Percentiles rank a stretch among this genome's conserved stretches.
phyloP scores from a whole-genome alignment of 2,797 vertebrate species.

The Phataginus tetradactyla region DNA sequence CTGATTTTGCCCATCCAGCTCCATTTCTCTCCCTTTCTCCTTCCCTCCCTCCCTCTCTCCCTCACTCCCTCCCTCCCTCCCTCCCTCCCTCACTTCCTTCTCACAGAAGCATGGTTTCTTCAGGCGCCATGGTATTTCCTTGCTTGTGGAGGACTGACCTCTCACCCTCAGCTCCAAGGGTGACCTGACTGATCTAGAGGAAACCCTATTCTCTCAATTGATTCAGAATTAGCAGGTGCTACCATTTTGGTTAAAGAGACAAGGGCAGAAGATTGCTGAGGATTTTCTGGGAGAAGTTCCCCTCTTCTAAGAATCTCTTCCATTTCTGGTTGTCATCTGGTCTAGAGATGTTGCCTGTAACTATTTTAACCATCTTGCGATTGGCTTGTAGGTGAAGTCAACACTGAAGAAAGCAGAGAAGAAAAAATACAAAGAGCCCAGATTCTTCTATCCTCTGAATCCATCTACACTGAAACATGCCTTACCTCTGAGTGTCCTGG shows the following conservation, averaged over 20 bases:
- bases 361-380: neutral
- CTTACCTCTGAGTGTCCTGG: constrained; percentile 5
- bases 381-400: neutral
- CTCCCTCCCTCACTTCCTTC: neutral
- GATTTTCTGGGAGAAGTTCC: neutral
- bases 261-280: neutral
- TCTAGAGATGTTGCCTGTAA: neutral
- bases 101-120: neutral
- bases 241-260: neutral
- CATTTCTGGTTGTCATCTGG: neutral
- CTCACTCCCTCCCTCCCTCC: too few relatives aligned
- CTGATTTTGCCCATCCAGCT: too few relatives aligned
- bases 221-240: neutral
- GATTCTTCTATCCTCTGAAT: neutral
- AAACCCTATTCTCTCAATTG: neutral
- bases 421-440: neutral
- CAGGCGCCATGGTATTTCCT: neutral
- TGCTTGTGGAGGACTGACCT: neutral
- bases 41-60: too few relatives aligned
- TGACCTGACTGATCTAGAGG: neutral
- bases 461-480: neutral
- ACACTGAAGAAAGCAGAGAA: neutral
- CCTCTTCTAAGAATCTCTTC: neutral
- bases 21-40: too few relatives aligned
- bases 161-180: neutral